phyloP scores from a whole-genome alignment of 2,797 vertebrate genomes.

The Urosaurus nigricauda region DNA sequence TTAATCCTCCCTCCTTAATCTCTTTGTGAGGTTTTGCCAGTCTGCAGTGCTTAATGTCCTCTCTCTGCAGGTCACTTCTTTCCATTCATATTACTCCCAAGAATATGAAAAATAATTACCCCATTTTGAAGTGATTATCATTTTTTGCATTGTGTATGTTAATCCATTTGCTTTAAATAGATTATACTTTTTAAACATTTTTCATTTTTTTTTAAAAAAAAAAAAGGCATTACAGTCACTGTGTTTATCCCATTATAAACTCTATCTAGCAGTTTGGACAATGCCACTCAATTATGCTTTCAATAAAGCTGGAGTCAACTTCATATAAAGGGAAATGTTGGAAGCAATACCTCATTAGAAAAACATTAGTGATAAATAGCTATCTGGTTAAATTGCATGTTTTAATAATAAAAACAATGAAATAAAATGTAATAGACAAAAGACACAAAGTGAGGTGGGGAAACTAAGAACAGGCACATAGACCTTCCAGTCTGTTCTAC shows the following conservation, averaged over 20 bases:
- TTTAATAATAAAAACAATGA: constrained; percentile 14
- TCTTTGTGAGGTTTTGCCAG: constrained; percentile 28
- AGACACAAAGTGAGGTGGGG: too few relatives aligned
- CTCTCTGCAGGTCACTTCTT: constrained; percentile 44
- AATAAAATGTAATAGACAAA: background rate
- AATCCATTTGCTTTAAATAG: constrained; percentile 39
- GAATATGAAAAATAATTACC: constrained; percentile 57
- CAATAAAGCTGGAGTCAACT: constrained; percentile 19
- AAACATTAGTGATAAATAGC: constrained; percentile 21
- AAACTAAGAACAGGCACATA: background rate
- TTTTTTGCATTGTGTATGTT: constrained; percentile 28
- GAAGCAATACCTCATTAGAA: constrained; percentile 11
- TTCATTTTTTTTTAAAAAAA: background rate
- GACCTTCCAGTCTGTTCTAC: background rate
- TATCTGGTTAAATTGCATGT: constrained; percentile 42
- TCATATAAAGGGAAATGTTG: constrained; percentile 35
- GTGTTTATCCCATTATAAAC: constrained; percentile 27
- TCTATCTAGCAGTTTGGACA: background rate
- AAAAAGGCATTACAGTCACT: background rate
- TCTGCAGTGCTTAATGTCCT: constrained; percentile 41
- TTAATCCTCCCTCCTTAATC: constrained; percentile 28
- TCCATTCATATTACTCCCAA: constrained; percentile 8
- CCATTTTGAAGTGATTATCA: constrained; percentile 38
- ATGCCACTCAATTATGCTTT: background rate
- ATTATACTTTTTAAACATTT: background rate